Conservation (phyloP, 1,140 invertebrate species). For the Leptopilina boulardi region DNA sequence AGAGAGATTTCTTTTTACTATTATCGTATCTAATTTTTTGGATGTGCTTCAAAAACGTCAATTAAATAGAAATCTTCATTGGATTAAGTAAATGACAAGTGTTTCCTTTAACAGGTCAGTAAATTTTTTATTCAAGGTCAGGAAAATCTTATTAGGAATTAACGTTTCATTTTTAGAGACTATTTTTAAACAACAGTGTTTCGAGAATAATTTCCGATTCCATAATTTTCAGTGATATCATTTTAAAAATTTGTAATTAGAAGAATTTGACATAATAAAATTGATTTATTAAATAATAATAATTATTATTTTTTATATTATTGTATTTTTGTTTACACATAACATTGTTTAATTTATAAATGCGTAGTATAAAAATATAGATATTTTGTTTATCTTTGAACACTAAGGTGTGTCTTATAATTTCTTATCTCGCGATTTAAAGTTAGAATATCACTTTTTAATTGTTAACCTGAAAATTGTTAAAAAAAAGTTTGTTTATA, state of each 20-base stretch:
- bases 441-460: neutral
- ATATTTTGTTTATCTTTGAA: too few species aligned
- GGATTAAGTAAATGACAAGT: constrained; percentile 7
- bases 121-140: neutral
- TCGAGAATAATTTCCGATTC: too few species aligned
- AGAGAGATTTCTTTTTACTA: constrained; percentile 14
- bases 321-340: too few species aligned
- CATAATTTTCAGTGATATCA: too few species aligned
- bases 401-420: neutral
- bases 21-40: neutral
- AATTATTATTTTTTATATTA: too few species aligned
- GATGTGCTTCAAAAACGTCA: constrained; percentile 7
- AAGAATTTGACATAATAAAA: too few species aligned
- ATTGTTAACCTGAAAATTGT: too few species aligned
- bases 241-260: too few species aligned
- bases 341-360: too few species aligned
- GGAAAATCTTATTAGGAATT: constrained; percentile 14
- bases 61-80: constrained; percentile 20
- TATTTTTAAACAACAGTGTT: neutral
- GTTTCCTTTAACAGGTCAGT: constrained; percentile 9
- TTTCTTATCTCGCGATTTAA: neutral
- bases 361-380: too few species aligned
- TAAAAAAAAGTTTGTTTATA: too few species aligned
- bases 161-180: constrained; percentile 18
- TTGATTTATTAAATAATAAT: too few species aligned